Evolutionary conservation across 2,888 invertebrate genomes (phyloP).

Genomic region (Pediacus dermestoides): DNA sequence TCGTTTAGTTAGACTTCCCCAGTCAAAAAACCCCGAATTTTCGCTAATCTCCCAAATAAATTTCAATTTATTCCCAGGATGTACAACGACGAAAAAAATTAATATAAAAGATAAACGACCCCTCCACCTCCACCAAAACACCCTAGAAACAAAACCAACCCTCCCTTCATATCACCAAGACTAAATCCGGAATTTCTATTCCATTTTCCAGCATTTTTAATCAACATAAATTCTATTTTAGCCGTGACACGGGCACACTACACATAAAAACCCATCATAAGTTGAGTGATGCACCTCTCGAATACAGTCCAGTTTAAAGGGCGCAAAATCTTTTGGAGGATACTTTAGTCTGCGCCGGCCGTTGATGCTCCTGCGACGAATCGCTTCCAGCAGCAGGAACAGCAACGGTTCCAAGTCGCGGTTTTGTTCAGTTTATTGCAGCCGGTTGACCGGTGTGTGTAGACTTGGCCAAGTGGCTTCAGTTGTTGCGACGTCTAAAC

Average conservation of each 20-base stretch:
- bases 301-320: conserved; percentile 5
- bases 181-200: conserved; percentile 39
- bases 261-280: conserved; percentile 35
- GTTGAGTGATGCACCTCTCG: conserved; percentile 1
- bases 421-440: conserved; percentile 29
- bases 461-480: no score
- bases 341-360: conserved; percentile 24
- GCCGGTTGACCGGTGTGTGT: conserved; percentile 22
- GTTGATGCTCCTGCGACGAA: conserved; percentile 11
- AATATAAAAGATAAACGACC: conserved; percentile 29
- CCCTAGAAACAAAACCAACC: conserved; percentile 16
- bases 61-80: no score
- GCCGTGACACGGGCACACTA: conserved; percentile 29
- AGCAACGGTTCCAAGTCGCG: conserved; percentile 16
- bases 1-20: no score
- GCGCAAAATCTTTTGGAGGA: conserved; percentile 25
- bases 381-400: conserved; percentile 26
- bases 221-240: conserved; percentile 43
- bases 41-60: no score
- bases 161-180: conserved; percentile 31
- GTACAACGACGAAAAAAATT: conserved; percentile 26
- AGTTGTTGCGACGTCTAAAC: not conserved
- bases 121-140: conserved; percentile 10
- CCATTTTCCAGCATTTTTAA: conserved; percentile 42
- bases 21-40: no score